phyloP scores from a whole-genome alignment of 92 coral and sea anemone species.

The Chrysogorgia sp. region DNA sequence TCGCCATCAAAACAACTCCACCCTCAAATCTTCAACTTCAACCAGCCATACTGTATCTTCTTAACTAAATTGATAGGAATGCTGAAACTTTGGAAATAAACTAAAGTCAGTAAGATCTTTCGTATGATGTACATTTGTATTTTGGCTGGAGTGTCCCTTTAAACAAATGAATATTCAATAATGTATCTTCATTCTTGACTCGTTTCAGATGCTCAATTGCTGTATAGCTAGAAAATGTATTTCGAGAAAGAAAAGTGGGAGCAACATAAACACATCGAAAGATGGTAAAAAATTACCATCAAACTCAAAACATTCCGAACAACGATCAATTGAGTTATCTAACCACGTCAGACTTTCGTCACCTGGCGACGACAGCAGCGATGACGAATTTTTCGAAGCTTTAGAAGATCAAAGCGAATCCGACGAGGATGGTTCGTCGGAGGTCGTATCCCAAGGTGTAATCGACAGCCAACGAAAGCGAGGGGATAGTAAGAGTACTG shows the following conservation, averaged over 20 bases:
- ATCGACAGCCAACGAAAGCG: constrained; percentile 4
- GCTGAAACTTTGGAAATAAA: no score
- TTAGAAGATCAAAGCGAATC: constrained; percentile 75
- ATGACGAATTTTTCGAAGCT: constrained; percentile 95
- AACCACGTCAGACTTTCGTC: background rate
- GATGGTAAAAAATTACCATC: constrained; percentile 18
- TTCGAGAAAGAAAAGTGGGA: constrained; percentile 51
- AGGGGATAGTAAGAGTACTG: constrained; percentile 5
- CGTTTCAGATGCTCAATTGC: constrained; percentile 86
- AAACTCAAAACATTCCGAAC: background rate
- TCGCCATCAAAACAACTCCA: no score
- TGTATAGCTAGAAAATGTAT: constrained; percentile 90
- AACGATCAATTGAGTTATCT: constrained; percentile 23
- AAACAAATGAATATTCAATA: no score
- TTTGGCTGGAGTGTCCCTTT: no score
- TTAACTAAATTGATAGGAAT: no score
- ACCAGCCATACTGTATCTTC: no score
- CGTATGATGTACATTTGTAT: no score
- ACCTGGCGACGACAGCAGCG: constrained; percentile 60
- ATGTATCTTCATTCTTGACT: background rate
- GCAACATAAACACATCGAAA: constrained; percentile 20
- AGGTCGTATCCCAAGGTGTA: constrained; percentile 20
- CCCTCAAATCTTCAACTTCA: background rate
- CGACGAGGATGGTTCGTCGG: constrained; percentile 41
- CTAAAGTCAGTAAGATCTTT: no score